A percentile compares a stretch with the other conserved stretches of the same genome.
Conservation (phyloP, 2,113 vertebrate genomes). For the Charina bottae region DNA sequence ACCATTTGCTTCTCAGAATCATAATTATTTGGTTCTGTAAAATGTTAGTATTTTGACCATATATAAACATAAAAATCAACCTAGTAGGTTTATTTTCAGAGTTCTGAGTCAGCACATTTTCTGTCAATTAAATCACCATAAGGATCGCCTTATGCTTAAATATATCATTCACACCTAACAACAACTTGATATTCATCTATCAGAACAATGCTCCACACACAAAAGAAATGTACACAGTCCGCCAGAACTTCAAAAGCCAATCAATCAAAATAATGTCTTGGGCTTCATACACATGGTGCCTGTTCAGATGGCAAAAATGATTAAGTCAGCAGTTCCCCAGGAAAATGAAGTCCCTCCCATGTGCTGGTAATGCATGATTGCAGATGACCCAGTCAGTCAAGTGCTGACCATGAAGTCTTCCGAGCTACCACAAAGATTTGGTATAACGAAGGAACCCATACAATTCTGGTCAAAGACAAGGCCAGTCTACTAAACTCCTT, state of each 20-base stretch:
- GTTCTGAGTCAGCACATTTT: background rate
- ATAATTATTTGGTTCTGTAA: background rate
- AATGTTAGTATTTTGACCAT: conserved; percentile 27
- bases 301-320: background rate
- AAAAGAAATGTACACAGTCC: background rate
- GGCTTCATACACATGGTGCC: background rate
- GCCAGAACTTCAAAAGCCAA: accelerated
- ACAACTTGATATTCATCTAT: background rate
- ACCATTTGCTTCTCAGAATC: background rate
- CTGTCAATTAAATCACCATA: conserved; percentile 10
- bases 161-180: background rate
- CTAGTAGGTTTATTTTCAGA: background rate
- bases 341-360: conserved; percentile 1
- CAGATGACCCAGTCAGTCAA: background rate
- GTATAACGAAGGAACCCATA: background rate
- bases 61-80: conserved; percentile 36
- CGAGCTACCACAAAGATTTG: background rate
- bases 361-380: background rate
- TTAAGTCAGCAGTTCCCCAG: background rate
- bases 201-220: background rate
- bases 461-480: background rate
- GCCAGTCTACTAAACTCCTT: background rate
- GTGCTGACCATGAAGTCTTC: background rate
- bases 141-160: background rate
- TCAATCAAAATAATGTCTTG: conserved; percentile 3